These are phyloP conservation scores for Drosophila dunni DNA, from an alignment of 1,140 invertebrate genomes.

Conservation along the genomic window DNA sequence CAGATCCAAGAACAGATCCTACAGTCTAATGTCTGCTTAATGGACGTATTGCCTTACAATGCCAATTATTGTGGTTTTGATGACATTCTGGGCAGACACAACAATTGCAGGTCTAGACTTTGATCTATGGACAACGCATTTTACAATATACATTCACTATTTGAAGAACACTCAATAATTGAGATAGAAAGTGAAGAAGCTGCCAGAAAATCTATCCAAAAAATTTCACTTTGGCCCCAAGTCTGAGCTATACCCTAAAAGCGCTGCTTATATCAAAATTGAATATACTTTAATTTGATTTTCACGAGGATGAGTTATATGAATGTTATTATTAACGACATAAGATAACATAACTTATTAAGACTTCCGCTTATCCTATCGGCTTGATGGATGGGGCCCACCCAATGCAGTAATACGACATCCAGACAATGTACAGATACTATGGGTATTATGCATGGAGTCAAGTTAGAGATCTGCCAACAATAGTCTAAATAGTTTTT, in stretches of 20 bases:
- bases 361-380: neutral
- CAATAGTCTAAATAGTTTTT: conserved; percentile 42
- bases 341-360: neutral
- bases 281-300: too few species aligned
- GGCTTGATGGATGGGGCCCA: conserved; percentile 35
- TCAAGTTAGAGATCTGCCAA: neutral
- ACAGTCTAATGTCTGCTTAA: conserved; percentile 22
- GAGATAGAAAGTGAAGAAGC: too few species aligned
- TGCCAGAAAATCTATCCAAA: too few species aligned
- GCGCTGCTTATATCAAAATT: too few species aligned
- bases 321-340: conserved; percentile 6
- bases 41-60: conserved; percentile 68
- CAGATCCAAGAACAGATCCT: conserved; percentile 14
- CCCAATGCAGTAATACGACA: conserved; percentile 46
- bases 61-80: conserved; percentile 76
- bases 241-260: too few species aligned
- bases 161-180: too few species aligned
- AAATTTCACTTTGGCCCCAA: too few species aligned
- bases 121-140: neutral
- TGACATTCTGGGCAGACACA: conserved; percentile 40
- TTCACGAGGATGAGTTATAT: too few species aligned
- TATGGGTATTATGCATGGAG: neutral
- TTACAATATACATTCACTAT: too few species aligned
- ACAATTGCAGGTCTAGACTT: neutral
- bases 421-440: conserved; percentile 1